Percentiles rank a stretch among this genome's conserved stretches.
Evolutionary conservation across 2,888 invertebrate genomes (phyloP).

Genomic region (Noctuana brunneofusca): DNA sequence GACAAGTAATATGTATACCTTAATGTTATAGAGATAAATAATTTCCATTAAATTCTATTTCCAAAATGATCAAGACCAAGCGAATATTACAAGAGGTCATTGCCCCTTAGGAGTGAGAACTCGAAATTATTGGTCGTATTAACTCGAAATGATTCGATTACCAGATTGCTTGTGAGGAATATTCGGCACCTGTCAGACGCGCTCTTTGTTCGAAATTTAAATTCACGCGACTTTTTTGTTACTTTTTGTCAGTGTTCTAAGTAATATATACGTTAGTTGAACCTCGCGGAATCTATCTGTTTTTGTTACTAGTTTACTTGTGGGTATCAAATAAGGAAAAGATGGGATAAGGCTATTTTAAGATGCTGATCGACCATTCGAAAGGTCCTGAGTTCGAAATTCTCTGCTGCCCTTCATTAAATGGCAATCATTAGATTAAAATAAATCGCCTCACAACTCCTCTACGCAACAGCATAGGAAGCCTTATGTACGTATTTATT

Average conservation of each 20-base stretch:
- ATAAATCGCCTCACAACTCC: background rate
- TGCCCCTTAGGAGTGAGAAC: conserved; percentile 36
- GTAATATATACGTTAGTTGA: conserved; percentile 18
- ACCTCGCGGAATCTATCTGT: background rate
- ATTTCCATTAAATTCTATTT: background rate
- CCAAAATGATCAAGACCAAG: conserved; percentile 14
- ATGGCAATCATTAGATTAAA: no score
- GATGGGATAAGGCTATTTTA: background rate
- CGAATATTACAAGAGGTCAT: conserved; percentile 31
- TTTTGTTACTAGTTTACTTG: background rate
- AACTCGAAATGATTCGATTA: conserved; percentile 39
- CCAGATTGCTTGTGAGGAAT: conserved; percentile 33
- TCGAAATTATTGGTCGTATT: conserved; percentile 40
- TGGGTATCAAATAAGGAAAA: background rate
- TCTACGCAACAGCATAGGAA: no score
- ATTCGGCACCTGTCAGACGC: conserved; percentile 34
- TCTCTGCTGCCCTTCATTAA: no score
- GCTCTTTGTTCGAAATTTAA: conserved; percentile 36
- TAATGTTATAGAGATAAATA: background rate
- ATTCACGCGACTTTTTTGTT: conserved; percentile 24
- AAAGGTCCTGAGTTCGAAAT: no score
- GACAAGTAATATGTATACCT: conserved; percentile 4
- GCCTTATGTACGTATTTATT: background rate
- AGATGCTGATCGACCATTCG: no score
- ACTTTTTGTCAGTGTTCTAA: conserved; percentile 28